These are phyloP conservation scores for Meda fulgida DNA, from an alignment of 2,797 vertebrate species.

Conservation along the genomic window DNA sequence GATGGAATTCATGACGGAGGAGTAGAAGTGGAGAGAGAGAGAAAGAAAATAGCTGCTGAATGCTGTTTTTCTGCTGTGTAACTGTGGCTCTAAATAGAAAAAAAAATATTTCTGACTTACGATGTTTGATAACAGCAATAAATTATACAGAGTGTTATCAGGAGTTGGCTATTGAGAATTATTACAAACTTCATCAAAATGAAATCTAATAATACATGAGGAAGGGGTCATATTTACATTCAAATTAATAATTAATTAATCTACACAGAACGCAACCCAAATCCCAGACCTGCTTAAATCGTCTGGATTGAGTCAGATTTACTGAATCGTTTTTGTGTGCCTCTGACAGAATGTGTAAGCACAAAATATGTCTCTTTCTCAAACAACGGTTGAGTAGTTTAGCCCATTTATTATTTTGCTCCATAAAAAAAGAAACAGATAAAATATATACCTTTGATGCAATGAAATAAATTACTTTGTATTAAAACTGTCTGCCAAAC, in stretches of 20 bases:
- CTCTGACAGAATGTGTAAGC: background rate
- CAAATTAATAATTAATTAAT: constrained; percentile 12
- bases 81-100: background rate
- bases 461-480: background rate
- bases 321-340: constrained; percentile 12
- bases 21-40: background rate
- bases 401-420: background rate
- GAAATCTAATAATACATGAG: constrained; percentile 24
- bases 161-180: background rate
- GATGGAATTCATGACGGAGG: constrained; percentile 57
- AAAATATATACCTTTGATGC: background rate
- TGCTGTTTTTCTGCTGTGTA: background rate
- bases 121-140: background rate
- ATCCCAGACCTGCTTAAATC: constrained; percentile 12
- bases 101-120: background rate
- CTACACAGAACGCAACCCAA: background rate
- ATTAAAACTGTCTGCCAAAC: background rate
- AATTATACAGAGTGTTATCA: constrained; percentile 16
- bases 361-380: background rate
- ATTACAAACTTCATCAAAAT: constrained; percentile 17
- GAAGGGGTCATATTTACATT: constrained; percentile 19
- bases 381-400: background rate
- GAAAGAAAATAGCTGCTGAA: constrained; percentile 8
- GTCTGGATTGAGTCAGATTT: constrained; percentile 13
- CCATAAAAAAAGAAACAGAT: background rate